Conservation (phyloP, 2,113 vertebrate species). For the Craseonycteris thonglongyai region DNA sequence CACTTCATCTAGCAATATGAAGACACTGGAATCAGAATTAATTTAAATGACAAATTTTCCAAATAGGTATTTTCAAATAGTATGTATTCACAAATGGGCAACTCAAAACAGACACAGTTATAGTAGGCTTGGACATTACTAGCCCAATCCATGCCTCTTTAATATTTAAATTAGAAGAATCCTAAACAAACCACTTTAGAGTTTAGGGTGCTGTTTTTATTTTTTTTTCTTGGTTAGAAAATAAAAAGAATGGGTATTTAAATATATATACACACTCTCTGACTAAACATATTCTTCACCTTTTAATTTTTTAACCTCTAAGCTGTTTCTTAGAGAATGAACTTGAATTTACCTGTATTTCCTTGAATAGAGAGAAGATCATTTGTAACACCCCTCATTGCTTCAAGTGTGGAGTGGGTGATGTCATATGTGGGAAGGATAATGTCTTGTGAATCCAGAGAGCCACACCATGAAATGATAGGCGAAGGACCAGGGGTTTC, state of each 20-base stretch:
- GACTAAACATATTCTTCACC: neutral
- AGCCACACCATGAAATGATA: conserved; percentile 94
- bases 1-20: neutral
- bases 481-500: conserved; percentile 85
- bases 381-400: conserved; percentile 90
- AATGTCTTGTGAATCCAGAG: conserved; percentile 87
- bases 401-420: conserved; percentile 93
- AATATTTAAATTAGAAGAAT: neutral
- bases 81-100: neutral
- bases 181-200: neutral
- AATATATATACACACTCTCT: neutral
- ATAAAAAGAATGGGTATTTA: neutral
- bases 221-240: neutral
- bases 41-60: neutral
- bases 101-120: neutral
- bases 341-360: conserved; percentile 85
- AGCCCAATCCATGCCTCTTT: neutral
- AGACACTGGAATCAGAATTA: neutral
- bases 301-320: neutral
- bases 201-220: neutral
- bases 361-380: conserved; percentile 95
- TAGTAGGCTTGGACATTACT: neutral
- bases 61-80: conserved; percentile 9
- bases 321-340: neutral
- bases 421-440: conserved; percentile 93